Percentiles rank a stretch among this genome's conserved stretches.
These are phyloP conservation scores for Drosophila borborema DNA, from an alignment of 2,888 invertebrate species.

Conservation along the genomic window DNA sequence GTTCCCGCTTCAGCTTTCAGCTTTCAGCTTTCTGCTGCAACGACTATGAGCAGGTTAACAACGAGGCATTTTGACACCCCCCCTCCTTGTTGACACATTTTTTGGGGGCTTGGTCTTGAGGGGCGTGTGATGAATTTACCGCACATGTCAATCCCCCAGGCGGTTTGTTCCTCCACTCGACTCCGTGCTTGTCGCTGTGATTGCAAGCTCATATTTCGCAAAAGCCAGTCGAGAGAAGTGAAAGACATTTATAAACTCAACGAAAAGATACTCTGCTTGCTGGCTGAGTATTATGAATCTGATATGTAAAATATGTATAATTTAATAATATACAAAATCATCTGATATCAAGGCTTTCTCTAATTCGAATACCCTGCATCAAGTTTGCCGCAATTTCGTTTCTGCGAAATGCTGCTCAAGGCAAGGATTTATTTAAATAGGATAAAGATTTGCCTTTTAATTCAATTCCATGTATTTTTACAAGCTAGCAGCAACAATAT, in stretches of 20 bases:
- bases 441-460: neutral
- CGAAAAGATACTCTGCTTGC: conserved; percentile 1
- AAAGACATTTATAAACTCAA: neutral
- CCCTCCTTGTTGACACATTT: conserved; percentile 63
- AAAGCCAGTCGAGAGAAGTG: conserved; percentile 7
- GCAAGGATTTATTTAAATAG: neutral
- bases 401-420: neutral
- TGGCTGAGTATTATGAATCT: neutral
- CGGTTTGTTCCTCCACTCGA: conserved; percentile 31
- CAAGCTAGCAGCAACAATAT: neutral
- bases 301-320: neutral
- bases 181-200: conserved; percentile 50
- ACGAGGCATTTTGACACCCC: conserved; percentile 26
- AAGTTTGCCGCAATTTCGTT: neutral
- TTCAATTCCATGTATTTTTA: neutral
- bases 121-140: conserved; percentile 51
- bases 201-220: conserved; percentile 44
- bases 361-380: no score
- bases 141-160: conserved; percentile 54
- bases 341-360: neutral
- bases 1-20: neutral
- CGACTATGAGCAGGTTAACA: conserved; percentile 14
- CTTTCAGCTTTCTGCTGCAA: conserved; percentile 8
- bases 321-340: neutral
- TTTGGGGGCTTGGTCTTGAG: conserved; percentile 15